Conservation (phyloP, 2,888 invertebrate species). For the Ethmia dodecea region DNA sequence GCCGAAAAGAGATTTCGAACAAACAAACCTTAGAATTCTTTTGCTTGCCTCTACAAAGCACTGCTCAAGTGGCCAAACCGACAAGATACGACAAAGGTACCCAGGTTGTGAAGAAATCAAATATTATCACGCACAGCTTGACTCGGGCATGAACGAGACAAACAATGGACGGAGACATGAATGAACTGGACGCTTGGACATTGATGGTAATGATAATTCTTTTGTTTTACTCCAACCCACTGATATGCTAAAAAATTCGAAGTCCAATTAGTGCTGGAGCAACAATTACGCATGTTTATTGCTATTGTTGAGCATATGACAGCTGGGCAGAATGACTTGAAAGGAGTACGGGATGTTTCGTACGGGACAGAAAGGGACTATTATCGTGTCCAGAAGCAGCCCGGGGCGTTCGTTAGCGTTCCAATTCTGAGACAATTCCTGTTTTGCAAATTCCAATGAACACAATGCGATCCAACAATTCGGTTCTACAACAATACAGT, state of each 20-base stretch:
- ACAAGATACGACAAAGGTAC: constrained; percentile 43
- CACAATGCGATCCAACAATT: constrained; percentile 56
- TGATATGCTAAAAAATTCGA: not conserved
- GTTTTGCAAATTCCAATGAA: constrained; percentile 64
- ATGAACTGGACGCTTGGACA: constrained; percentile 3
- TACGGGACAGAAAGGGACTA: constrained; percentile 20
- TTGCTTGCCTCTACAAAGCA: constrained; percentile 45
- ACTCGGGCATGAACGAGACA: constrained; percentile 35
- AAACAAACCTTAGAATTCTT: constrained; percentile 63
- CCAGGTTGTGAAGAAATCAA: constrained; percentile 56
- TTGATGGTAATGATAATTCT: constrained; percentile 11
- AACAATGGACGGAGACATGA: constrained; percentile 34
- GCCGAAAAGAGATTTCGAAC: constrained; percentile 67
- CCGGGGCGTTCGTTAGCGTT: constrained; percentile 56
- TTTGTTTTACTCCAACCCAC: constrained; percentile 26
- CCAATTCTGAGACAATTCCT: constrained; percentile 66
- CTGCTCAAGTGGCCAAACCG: constrained; percentile 56
- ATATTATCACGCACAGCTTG: constrained; percentile 72
- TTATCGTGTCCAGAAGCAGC: constrained; percentile 28
- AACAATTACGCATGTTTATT: not conserved
- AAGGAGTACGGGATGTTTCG: too few species aligned
- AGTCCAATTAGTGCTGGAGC: not conserved
- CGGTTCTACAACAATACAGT: constrained; percentile 51
- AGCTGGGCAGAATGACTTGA: constrained; percentile 1
- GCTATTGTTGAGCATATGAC: constrained; percentile 1